These are phyloP conservation scores for Crypturellus tataupa DNA, from an alignment of 2,797 vertebrate genomes.

Conservation along the genomic window DNA sequence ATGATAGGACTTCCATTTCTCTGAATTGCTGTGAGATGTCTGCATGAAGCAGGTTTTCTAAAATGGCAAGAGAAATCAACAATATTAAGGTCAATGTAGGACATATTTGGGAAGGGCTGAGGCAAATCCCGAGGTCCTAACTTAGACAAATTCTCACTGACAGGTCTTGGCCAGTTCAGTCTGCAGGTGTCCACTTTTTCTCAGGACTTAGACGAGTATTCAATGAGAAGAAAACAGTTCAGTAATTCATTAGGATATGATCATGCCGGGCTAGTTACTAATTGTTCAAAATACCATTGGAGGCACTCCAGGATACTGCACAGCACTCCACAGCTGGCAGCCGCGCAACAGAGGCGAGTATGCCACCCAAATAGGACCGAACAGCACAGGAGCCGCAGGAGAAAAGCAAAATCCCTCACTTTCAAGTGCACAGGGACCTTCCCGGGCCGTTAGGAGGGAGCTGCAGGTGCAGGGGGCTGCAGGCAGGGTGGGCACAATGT, in stretches of 20 bases:
- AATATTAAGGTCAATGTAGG: constrained; percentile 16
- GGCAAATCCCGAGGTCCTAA: constrained; percentile 26
- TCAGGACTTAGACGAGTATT: constrained; percentile 71
- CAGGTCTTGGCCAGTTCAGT: constrained; percentile 58
- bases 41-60: background rate
- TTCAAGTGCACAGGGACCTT: constrained; percentile 65
- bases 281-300: constrained; percentile 74
- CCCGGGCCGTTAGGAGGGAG: constrained; percentile 40
- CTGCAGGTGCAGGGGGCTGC: constrained; percentile 61
- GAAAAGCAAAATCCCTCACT: constrained; percentile 48
- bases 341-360: constrained; percentile 9
- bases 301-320: constrained; percentile 71
- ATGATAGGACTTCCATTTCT: constrained; percentile 12
- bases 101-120: background rate
- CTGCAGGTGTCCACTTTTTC: constrained; percentile 75
- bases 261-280: constrained; percentile 71
- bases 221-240: constrained; percentile 72
- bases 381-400: constrained; percentile 6
- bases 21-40: background rate
- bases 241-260: constrained; percentile 76
- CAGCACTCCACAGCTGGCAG: constrained; percentile 74
- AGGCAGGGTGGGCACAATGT: constrained; percentile 40
- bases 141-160: constrained; percentile 57
- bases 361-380: constrained; percentile 75
- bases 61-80: background rate